Conservation (phyloP, 2,888 invertebrate genomes). For the Tetragonula carbonaria region DNA sequence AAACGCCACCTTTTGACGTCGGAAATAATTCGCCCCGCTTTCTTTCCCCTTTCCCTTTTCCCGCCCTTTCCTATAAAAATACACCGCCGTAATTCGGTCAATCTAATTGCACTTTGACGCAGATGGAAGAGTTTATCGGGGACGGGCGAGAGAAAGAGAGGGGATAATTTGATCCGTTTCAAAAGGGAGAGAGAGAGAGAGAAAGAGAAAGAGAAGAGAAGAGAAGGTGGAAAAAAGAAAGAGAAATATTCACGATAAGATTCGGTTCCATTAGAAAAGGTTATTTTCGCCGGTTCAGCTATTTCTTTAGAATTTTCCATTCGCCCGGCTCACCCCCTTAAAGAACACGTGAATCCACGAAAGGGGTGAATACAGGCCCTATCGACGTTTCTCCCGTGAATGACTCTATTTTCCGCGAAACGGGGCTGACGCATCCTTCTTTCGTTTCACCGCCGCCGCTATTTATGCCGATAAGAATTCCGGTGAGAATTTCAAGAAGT, state of each 20-base stretch:
- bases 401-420: constrained; percentile 50
- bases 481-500: constrained; percentile 54
- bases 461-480: constrained; percentile 60
- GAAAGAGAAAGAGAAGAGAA: not conserved
- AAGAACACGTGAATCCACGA: constrained; percentile 34
- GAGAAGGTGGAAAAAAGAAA: not conserved
- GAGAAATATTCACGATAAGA: constrained; percentile 4
- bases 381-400: constrained; percentile 38
- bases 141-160: not conserved
- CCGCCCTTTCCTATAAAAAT: not conserved
- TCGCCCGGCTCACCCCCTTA: constrained; percentile 31
- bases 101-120: constrained; percentile 4
- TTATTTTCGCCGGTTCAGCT: constrained; percentile 14
- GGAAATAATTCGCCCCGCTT: constrained; percentile 38
- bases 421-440: constrained; percentile 55
- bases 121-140: not conserved
- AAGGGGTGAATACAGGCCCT: constrained; percentile 54
- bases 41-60: not conserved
- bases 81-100: not conserved
- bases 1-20: not conserved
- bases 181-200: not conserved
- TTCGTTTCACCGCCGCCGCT: constrained; percentile 43
- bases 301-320: constrained; percentile 14
- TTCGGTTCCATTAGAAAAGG: constrained; percentile 6
- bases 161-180: not conserved